These are phyloP conservation scores for Thysanoteuthis rhombus DNA, from an alignment of 2,888 invertebrate genomes.

Conservation along the genomic window DNA sequence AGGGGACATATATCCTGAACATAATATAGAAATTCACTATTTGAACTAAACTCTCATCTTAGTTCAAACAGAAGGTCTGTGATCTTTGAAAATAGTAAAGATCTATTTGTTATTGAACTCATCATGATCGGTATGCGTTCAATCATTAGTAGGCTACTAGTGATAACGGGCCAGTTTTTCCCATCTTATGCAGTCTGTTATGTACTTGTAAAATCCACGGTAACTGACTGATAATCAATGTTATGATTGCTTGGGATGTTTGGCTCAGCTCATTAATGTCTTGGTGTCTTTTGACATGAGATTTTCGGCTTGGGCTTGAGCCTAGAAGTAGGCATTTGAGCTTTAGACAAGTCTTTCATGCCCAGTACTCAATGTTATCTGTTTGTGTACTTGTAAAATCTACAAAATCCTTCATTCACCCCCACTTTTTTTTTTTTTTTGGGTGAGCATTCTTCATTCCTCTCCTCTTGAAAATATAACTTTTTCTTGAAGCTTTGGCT, in stretches of 20 bases:
- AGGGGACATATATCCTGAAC: too few species aligned
- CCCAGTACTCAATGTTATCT: background rate
- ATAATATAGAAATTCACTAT: too few species aligned
- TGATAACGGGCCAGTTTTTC: too few species aligned
- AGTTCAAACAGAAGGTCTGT: too few species aligned
- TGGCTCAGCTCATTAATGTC: background rate
- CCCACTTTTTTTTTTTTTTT: background rate
- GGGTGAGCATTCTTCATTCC: background rate
- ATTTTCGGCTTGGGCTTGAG: background rate
- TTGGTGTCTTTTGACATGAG: background rate
- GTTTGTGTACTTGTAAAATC: background rate
- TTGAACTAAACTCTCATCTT: too few species aligned
- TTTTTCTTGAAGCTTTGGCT: too few species aligned
- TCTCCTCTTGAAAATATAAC: background rate
- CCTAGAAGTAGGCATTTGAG: background rate
- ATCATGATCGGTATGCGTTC: too few species aligned
- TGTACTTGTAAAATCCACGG: too few species aligned
- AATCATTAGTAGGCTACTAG: too few species aligned
- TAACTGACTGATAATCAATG: background rate
- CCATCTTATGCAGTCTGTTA: too few species aligned
- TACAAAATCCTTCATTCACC: background rate
- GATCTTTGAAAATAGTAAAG: too few species aligned
- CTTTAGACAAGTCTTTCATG: background rate
- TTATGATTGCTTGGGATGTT: background rate
- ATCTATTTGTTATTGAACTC: too few species aligned